Conservation (phyloP, 1,140 invertebrate species). For the Drosophila nigrodunni region DNA sequence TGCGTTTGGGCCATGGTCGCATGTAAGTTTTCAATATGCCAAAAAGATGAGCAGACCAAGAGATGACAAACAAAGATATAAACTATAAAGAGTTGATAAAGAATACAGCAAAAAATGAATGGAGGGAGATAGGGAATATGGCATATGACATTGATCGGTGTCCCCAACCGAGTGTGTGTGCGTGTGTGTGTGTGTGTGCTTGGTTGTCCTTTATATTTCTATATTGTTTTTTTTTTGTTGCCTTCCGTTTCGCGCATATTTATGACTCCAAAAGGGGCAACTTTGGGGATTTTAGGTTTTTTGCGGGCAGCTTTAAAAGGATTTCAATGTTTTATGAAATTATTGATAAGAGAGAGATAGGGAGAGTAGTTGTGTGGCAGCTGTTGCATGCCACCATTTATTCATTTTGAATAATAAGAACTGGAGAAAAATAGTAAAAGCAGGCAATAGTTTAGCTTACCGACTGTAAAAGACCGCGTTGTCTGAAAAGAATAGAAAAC, state of each 20-base stretch:
- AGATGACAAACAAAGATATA: constrained; percentile 75
- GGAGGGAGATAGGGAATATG: constrained; percentile 5
- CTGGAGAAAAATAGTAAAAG: neutral
- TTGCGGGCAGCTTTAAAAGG: constrained; percentile 70
- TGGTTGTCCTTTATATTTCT: constrained; percentile 32
- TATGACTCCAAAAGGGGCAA: constrained; percentile 57
- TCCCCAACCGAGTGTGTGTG: constrained; percentile 35
- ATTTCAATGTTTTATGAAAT: constrained; percentile 83
- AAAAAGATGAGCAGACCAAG: constrained; percentile 34
- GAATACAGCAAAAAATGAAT: constrained; percentile 4
- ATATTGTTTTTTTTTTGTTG: constrained; percentile 4
- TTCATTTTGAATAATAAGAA: constrained; percentile 33
- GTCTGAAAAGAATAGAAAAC: too few relatives aligned
- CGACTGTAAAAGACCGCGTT: too few relatives aligned
- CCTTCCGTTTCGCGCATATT: constrained; percentile 56
- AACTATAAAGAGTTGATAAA: constrained; percentile 79
- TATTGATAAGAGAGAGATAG: constrained; percentile 69
- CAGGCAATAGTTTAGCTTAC: too few relatives aligned
- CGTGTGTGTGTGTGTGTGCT: constrained; percentile 13
- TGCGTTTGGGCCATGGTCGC: constrained; percentile 18
- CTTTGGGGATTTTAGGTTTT: constrained; percentile 44
- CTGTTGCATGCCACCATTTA: constrained; percentile 18
- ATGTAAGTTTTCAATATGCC: constrained; percentile 70
- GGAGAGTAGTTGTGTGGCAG: constrained; percentile 4
- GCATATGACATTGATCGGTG: constrained; percentile 73